Evolutionary conservation across 1,140 invertebrate genomes (phyloP).

Genomic region (Oryctes rhinoceros): DNA sequence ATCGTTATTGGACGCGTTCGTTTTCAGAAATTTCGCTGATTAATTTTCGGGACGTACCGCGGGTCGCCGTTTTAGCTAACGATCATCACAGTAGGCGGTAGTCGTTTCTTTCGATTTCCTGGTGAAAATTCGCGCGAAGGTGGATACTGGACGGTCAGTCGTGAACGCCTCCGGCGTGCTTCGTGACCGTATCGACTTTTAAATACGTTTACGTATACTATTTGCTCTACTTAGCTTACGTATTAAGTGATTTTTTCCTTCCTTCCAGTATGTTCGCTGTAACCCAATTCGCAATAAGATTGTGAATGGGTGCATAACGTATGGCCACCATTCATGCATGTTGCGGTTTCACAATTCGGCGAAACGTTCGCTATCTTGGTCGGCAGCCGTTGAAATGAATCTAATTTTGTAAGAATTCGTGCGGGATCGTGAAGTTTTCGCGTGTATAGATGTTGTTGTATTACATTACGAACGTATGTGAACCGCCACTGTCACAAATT

Average conservation of each 20-base stretch:
- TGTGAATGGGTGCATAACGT: slow-evolving; percentile 36
- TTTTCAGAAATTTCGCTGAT: slow-evolving; percentile 27
- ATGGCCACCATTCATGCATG: slow-evolving; percentile 34
- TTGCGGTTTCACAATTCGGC: slow-evolving; percentile 4
- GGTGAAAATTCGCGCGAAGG: slow-evolving; percentile 30
- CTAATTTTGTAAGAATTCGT: slow-evolving; percentile 22
- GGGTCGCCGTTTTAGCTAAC: neutral
- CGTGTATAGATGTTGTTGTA: neutral
- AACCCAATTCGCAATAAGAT: slow-evolving; percentile 1
- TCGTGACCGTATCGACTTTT: slow-evolving; percentile 10
- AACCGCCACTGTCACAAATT: neutral
- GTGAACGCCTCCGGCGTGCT: neutral
- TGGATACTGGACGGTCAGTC: neutral
- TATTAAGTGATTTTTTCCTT: slow-evolving; percentile 2
- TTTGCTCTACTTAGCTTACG: slow-evolving; percentile 28
- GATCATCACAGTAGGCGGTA: slow-evolving; percentile 24
- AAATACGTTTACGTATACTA: slow-evolving; percentile 12
- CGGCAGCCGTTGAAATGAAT: neutral
- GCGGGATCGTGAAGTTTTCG: neutral
- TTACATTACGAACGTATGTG: neutral
- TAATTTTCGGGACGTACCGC: slow-evolving; percentile 3
- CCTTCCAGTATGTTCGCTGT: neutral
- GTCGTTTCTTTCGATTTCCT: neutral
- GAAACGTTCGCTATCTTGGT: neutral
- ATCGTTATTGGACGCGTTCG: neutral